Evolutionary conservation across 2,797 vertebrate species (phyloP), one percentile per base, ranked within the genome.

Genomic region (Pseudomugil gertrudae): DNA sequence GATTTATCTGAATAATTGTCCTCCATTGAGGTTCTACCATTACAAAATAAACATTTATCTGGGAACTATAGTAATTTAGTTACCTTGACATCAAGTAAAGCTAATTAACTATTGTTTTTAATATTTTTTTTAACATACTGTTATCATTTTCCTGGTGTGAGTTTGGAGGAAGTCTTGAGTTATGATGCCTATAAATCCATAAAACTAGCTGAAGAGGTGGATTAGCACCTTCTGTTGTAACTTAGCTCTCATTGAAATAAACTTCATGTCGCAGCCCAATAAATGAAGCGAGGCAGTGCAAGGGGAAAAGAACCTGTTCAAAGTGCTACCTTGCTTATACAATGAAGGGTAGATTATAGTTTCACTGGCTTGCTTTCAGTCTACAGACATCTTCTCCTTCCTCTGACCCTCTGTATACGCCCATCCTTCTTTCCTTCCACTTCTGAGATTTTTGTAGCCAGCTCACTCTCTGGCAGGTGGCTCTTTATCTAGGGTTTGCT

Each of bases 291-390:
- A 76, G 88, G 87, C 81, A 78, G 78, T 74, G 68, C 9, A 13
- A 53, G 58, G 77, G 78, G 87, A 90, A 92, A 90, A 88, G 83
- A 73, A 84, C 84, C 79, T 74, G 81, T 83, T 70, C 62, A 79
- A 76, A 79, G 68, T 27, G 60, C 71, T 82, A 71, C 60, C 71
- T 67, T 80, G 53, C 78, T 83, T 78, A 53, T 82, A 86, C 85
- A 84, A 81, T 90, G 84, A 80, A 84, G 62, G 72, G 78, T 82
- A 84, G 89, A 92, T 90, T 90, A 90, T 72, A 54, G 72, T 83
- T 80, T 81, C 29, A 29, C 62, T 73, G 74, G 56, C 79, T 84
- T 73, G 70, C 43, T 60, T 40, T 69, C 76, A 74, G 70, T 67
- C 70, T 74, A 72, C 85, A 91, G 85, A 91, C 84, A 86, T 64